phyloP scores from a whole-genome alignment of 2,888 invertebrate species.

The Lepidocyrtinus sp. region DNA sequence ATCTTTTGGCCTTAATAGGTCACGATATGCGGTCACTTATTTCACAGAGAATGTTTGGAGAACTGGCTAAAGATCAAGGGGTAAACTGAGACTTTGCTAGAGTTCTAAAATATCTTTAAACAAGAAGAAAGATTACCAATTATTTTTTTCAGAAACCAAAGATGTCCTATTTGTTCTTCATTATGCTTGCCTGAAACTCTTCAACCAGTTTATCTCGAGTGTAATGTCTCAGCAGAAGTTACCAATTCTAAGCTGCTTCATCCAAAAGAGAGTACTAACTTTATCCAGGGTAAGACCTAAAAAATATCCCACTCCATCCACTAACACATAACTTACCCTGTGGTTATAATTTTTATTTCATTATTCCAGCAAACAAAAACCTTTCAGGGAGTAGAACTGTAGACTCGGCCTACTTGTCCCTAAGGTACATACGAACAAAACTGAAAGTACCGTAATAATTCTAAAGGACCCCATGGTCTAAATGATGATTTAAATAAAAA shows the following conservation, averaged over 20 bases:
- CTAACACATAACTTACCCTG: too few species aligned
- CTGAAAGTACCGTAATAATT: too few species aligned
- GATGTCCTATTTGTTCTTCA: conserved; percentile 56
- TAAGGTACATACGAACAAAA: too few species aligned
- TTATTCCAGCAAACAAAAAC: not conserved
- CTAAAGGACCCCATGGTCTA: too few species aligned
- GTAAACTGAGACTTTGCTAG: conserved; percentile 27
- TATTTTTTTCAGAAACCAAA: conserved; percentile 32
- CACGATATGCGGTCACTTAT: conserved; percentile 58
- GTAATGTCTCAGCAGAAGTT: conserved; percentile 35
- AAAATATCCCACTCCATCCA: too few species aligned
- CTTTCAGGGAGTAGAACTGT: too few species aligned
- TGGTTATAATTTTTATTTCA: too few species aligned
- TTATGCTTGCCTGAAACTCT: conserved; percentile 37
- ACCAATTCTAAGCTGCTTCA: not conserved
- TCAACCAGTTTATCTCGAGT: conserved; percentile 50
- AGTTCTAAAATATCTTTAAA: not conserved
- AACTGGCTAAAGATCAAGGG: conserved; percentile 52
- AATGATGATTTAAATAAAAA: too few species aligned
- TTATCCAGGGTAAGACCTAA: too few species aligned
- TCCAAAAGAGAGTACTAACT: not conserved
- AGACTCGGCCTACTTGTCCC: too few species aligned
- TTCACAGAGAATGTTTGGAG: conserved; percentile 55
- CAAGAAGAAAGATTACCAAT: not conserved
- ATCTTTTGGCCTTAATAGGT: too few species aligned